A percentile compares a stretch with the other conserved stretches of the same genome.
Conservation (phyloP, 2,888 invertebrate genomes). For the Lasioglossum zephyrum region DNA sequence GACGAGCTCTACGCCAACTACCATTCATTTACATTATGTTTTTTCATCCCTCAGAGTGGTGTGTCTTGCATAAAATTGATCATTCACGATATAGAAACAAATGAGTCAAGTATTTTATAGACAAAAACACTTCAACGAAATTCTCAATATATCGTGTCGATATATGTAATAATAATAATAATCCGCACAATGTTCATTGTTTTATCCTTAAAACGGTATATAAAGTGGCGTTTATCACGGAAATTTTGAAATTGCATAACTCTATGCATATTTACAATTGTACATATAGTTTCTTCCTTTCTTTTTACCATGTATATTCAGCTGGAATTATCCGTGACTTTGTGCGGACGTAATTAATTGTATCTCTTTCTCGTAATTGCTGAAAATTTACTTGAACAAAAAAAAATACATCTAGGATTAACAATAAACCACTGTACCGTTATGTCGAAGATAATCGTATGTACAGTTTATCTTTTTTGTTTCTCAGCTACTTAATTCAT, state of each 20-base stretch:
- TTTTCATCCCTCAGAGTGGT: slow-evolving; percentile 30
- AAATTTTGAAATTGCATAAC: slow-evolving; percentile 37
- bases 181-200: slow-evolving; percentile 23
- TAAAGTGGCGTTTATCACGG: slow-evolving; percentile 24
- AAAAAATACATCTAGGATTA: slow-evolving; percentile 82
- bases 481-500: slow-evolving; percentile 59
- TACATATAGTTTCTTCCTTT: slow-evolving; percentile 23
- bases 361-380: slow-evolving; percentile 69
- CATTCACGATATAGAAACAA: slow-evolving; percentile 25
- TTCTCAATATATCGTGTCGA: slow-evolving; percentile 1
- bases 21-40: slow-evolving; percentile 46
- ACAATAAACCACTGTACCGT: slow-evolving; percentile 81
- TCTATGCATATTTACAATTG: slow-evolving; percentile 60
- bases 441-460: slow-evolving; percentile 78
- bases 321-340: slow-evolving; percentile 55
- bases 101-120: slow-evolving; percentile 26
- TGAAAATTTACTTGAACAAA: slow-evolving; percentile 81
- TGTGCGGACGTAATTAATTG: slow-evolving; percentile 55
- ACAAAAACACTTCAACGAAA: slow-evolving; percentile 33
- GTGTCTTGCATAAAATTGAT: slow-evolving; percentile 35
- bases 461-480: slow-evolving; percentile 71
- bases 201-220: slow-evolving; percentile 18
- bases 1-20: slow-evolving; percentile 39
- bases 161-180: not conserved
- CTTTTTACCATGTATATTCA: slow-evolving; percentile 35